These are phyloP conservation scores for Yoshiicerus persimilis DNA, from an alignment of 1,140 invertebrate species.

Conservation along the genomic window DNA sequence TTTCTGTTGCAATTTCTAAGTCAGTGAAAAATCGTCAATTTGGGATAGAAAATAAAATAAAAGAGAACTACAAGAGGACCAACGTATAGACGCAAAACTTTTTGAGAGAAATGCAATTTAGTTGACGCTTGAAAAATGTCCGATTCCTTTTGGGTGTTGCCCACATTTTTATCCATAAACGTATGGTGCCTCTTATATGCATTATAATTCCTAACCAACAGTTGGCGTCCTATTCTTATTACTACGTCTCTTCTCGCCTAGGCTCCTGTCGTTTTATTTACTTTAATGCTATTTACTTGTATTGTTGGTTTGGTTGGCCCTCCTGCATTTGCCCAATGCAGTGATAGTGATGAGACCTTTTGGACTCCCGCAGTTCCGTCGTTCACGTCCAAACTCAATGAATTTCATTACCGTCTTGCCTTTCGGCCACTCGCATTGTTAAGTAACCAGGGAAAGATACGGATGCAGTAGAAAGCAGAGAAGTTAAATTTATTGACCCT, in stretches of 20 bases:
- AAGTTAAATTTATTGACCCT: background rate
- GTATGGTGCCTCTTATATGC: background rate
- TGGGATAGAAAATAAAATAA: slow-evolving; percentile 46
- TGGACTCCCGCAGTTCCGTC: background rate
- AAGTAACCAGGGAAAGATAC: background rate
- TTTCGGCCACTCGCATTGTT: background rate
- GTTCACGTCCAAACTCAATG: background rate
- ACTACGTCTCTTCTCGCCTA: background rate
- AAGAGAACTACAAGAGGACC: slow-evolving; percentile 21
- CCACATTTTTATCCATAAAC: slow-evolving; percentile 46
- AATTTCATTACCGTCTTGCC: background rate
- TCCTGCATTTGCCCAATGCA: background rate
- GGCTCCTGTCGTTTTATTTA: background rate
- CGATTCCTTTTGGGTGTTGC: slow-evolving; percentile 45
- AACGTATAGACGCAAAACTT: slow-evolving; percentile 31
- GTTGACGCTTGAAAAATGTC: slow-evolving; percentile 47
- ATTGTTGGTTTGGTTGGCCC: background rate
- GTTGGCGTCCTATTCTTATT: background rate
- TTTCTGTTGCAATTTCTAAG: slow-evolving; percentile 46
- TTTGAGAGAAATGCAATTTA: slow-evolving; percentile 41
- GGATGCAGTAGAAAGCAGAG: background rate
- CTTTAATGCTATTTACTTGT: background rate
- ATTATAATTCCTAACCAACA: background rate
- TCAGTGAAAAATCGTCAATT: slow-evolving; percentile 50
- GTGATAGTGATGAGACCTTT: background rate